phyloP scores from a whole-genome alignment of 2,113 vertebrate genomes.

The Propithecus coquereli region DNA sequence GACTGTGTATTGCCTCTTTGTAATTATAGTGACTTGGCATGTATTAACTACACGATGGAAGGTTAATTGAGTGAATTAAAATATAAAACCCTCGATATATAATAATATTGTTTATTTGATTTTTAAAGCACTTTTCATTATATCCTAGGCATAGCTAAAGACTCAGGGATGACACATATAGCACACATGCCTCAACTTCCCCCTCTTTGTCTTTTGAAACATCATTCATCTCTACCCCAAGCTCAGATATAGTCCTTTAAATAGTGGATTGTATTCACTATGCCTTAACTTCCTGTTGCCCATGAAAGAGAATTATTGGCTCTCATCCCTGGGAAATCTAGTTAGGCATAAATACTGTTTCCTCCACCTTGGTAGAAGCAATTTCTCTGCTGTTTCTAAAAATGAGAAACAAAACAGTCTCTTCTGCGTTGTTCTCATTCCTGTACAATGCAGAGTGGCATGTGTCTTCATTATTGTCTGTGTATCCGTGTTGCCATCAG shows the following conservation, averaged over 20 bases:
- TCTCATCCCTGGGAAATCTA: neutral
- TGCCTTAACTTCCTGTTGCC: neutral
- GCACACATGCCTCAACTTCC: neutral
- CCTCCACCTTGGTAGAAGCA: neutral
- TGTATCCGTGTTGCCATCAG: neutral
- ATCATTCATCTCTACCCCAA: neutral
- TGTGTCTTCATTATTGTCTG: neutral
- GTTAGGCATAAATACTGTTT: neutral
- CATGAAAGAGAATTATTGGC: neutral
- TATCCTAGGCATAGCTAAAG: neutral
- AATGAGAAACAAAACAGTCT: neutral
- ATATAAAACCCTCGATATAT: neutral
- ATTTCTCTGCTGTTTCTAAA: slow-evolving; percentile 1
- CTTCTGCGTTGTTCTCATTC: neutral
- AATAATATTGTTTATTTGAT: neutral
- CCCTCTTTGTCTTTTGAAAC: neutral
- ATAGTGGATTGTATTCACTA: neutral
- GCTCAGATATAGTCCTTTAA: neutral
- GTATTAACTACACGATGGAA: neutral
- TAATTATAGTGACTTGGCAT: neutral
- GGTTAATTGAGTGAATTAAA: neutral
- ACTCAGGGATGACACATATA: neutral
- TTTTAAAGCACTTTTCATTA: neutral
- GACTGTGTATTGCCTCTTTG: neutral
- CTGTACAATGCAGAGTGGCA: neutral